Base-by-base conservation (phyloP, 35 echinoderm and acorn worm species). In the Diadema setosum region DNA sequence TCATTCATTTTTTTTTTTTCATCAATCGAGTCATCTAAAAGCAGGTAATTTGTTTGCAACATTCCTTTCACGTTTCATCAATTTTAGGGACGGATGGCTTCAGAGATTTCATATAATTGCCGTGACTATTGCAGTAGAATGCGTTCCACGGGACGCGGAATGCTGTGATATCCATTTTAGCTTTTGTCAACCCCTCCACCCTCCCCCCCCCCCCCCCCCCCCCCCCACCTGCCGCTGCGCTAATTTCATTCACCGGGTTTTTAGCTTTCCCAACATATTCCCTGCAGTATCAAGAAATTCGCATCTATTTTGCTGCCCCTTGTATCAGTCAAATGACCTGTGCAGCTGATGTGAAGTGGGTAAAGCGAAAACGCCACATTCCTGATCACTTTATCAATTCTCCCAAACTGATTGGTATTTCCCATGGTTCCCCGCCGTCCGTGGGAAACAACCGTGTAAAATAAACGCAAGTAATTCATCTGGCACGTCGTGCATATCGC, bases 331-430 rank as follows among this genome's bases (percentile, higher is more conserved):
- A n/a, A 52, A 52, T 52, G 48, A n/a, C 48, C 9, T 52, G n/a
- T 52, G 48, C 48, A 9, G 9, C 48, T 52, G n/a, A 11, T 52
- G 48, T n/a, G 48, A 11, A 52, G 9, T 52, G 48, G 48, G 48
- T 11, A 11, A 52, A 52, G 48, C 48, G 48, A 52, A 52, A 52
- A 36, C 26, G 37, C 40, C 3, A 78, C 73, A 78, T 78, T 78
- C 73, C 73, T 78, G 73, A 78, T 78, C 40, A 41, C 37, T 36
- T n/a, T 85, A 20, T 18, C 37, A 89, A 89, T 50, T 89, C 87
- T 89, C 87, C 87, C 73, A 60, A 85, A 81, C 78, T 44, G 70
- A 89, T 58, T 81, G 87, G 87, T 89, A 89, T 89, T 89, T 89
- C 87, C 87, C 87, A 89, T 59, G 39, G 67, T 89, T 50, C 87